These are phyloP conservation scores for Jacana jacana DNA, from an alignment of 2,113 vertebrate species.

Conservation along the genomic window DNA sequence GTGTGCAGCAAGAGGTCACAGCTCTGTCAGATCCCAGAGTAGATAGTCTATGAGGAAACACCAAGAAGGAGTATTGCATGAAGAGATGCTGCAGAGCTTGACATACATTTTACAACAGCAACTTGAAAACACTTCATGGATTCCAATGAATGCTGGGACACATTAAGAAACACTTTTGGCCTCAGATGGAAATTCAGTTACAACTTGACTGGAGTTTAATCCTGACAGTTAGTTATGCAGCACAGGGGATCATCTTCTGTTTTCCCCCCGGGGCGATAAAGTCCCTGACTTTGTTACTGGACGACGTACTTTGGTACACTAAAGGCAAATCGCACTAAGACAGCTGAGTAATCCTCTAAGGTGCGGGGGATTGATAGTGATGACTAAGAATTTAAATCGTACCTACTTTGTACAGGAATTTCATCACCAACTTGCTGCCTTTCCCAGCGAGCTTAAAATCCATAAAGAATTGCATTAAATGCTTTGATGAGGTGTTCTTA, in stretches of 20 bases:
- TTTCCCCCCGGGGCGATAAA: background rate
- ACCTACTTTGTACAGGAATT: background rate
- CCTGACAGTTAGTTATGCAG: background rate
- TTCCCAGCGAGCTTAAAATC: background rate
- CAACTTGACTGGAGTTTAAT: background rate
- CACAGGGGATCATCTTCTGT: background rate
- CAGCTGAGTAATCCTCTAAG: background rate
- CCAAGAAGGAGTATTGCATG: background rate
- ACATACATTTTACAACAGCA: rapidly evolving
- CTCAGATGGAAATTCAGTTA: background rate
- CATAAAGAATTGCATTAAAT: background rate
- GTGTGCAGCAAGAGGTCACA: background rate
- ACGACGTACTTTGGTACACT: background rate
- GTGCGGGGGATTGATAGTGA: background rate
- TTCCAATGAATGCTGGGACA: background rate
- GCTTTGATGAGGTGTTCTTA: slow-evolving; percentile 8
- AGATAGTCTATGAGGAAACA: background rate
- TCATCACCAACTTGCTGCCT: background rate
- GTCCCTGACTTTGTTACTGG: background rate
- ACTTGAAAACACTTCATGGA: background rate
- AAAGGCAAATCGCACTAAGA: background rate
- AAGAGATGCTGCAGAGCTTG: background rate
- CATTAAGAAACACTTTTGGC: background rate
- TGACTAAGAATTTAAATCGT: background rate
- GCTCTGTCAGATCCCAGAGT: background rate